Evolutionary conservation across 2,888 invertebrate genomes (phyloP).

Genomic region (Calameuta idolon): DNA sequence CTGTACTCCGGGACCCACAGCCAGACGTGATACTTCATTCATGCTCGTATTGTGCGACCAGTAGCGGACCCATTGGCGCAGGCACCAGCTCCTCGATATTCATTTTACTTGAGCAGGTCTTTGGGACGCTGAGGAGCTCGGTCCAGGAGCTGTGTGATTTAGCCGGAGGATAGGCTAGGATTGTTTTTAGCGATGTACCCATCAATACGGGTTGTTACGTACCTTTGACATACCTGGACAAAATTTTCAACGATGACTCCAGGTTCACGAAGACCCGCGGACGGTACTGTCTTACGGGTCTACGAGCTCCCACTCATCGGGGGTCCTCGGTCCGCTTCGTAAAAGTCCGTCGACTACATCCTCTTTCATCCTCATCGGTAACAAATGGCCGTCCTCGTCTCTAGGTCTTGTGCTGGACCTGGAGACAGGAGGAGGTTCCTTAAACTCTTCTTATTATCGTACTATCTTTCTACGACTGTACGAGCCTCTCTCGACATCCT

Average conservation of each 20-base stretch:
- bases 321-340: slow-evolving; percentile 43
- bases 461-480: background rate
- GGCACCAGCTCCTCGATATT: slow-evolving; percentile 28
- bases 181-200: background rate
- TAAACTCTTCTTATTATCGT: slow-evolving; percentile 12
- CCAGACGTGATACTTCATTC: slow-evolving; percentile 66
- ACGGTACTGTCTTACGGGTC: background rate
- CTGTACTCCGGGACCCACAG: slow-evolving; percentile 37
- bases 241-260: background rate
- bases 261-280: background rate
- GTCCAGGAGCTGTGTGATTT: background rate
- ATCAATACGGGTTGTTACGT: background rate
- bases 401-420: background rate
- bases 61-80: slow-evolving; percentile 36
- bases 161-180: background rate
- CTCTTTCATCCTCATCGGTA: slow-evolving; percentile 37
- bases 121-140: background rate
- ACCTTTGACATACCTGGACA: background rate
- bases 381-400: slow-evolving; percentile 12
- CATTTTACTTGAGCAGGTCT: background rate
- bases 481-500: background rate
- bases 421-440: background rate
- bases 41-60: slow-evolving; percentile 62
- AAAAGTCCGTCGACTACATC: slow-evolving; percentile 44
- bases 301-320: background rate